phyloP scores from a whole-genome alignment of 2,797 vertebrate species.

The Limosa lapponica region DNA sequence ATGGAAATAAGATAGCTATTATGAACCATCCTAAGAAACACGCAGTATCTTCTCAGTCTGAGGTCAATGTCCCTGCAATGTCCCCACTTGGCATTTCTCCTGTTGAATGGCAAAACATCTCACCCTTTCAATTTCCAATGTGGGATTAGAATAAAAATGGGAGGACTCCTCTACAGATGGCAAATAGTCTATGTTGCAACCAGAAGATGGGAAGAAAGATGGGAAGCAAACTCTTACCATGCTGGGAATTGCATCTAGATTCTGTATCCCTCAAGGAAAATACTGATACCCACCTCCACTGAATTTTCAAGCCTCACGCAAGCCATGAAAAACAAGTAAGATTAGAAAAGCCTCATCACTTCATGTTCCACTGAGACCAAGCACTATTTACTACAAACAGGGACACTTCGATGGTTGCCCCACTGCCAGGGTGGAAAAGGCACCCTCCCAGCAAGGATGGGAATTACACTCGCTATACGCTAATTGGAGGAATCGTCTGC shows the following conservation, averaged over 20 bases:
- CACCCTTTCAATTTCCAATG: neutral
- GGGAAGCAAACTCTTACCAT: neutral
- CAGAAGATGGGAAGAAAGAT: neutral
- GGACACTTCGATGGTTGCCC: neutral
- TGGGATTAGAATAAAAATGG: neutral
- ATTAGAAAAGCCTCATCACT: neutral
- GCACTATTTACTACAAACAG: neutral
- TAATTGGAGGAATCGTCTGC: constrained; percentile 18
- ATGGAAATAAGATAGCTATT: neutral
- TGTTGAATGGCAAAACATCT: neutral
- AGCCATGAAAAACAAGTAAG: neutral
- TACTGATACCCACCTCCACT: neutral
- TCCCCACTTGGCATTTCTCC: neutral
- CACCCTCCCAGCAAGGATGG: neutral
- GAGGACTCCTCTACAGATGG: neutral
- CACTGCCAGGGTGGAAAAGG: neutral
- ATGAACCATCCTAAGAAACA: neutral
- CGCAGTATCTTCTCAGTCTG: neutral
- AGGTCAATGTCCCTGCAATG: neutral
- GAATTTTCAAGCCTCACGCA: neutral
- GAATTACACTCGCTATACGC: neutral
- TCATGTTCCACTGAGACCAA: neutral
- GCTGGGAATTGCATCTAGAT: neutral
- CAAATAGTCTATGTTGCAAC: neutral
- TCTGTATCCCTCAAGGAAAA: neutral